Evolutionary conservation across 2,113 vertebrate species (phyloP).

Genomic region (Cebus imitator): DNA sequence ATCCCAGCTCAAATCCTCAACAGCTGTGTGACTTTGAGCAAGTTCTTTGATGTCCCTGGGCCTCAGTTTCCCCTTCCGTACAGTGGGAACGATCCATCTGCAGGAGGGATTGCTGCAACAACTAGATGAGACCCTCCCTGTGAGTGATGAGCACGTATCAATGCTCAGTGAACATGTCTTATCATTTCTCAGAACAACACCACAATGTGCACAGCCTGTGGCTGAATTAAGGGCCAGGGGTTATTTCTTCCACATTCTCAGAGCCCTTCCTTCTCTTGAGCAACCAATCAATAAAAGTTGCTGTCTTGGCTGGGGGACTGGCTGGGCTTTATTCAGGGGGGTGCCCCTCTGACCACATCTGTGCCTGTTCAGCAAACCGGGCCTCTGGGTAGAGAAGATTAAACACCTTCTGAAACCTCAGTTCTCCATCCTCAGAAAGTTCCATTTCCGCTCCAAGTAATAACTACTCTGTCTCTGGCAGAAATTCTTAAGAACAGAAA

Average conservation of each 20-base stretch:
- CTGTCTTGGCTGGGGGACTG: neutral
- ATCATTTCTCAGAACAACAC: neutral
- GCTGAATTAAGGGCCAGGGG: neutral
- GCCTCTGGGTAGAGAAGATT: slow-evolving; percentile 32
- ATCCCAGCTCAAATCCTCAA: neutral
- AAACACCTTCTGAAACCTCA: slow-evolving; percentile 1
- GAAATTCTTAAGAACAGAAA: neutral
- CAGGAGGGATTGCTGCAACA: fast-evolving
- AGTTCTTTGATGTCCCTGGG: neutral
- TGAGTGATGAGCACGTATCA: neutral
- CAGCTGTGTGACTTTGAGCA: neutral
- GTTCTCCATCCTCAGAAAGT: slow-evolving; percentile 3
- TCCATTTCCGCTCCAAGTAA: neutral
- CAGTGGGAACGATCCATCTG: neutral
- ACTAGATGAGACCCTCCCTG: neutral
- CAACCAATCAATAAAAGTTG: neutral
- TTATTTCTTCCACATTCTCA: neutral
- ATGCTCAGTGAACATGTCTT: neutral
- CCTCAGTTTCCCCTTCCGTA: neutral
- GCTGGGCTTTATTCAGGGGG: neutral
- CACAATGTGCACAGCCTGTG: neutral
- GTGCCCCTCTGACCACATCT: neutral
- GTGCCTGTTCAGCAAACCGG: neutral
- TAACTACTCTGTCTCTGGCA: neutral
- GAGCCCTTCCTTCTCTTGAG: neutral